Evolutionary conservation across 2,113 vertebrate genomes (phyloP).

Genomic region (Pampusana beccarii): DNA sequence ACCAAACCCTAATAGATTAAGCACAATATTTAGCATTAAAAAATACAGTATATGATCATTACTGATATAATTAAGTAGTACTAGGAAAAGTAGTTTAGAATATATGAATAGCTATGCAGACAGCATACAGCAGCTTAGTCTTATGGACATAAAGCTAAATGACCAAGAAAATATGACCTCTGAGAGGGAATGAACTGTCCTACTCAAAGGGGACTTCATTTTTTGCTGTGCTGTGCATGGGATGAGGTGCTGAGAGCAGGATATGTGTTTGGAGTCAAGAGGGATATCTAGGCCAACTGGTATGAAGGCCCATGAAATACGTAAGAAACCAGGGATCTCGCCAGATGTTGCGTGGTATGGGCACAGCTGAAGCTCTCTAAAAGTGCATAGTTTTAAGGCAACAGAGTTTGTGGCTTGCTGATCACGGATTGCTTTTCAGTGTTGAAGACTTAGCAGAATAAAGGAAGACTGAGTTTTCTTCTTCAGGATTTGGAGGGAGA

Average conservation of each 20-base stretch:
- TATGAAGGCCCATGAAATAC: fast-evolving
- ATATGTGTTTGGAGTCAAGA: background rate
- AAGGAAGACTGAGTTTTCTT: background rate
- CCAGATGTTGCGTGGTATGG: background rate
- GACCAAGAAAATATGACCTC: background rate
- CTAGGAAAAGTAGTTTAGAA: background rate
- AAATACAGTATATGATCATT: background rate
- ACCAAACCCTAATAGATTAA: background rate
- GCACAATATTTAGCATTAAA: background rate
- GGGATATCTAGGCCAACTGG: background rate
- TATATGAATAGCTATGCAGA: background rate
- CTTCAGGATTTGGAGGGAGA: background rate
- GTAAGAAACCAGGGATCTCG: background rate
- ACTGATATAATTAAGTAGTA: background rate
- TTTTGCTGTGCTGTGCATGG: background rate
- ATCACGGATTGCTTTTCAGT: background rate
- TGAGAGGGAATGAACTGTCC: background rate
- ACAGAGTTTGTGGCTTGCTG: background rate
- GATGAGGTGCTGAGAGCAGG: background rate
- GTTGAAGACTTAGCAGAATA: background rate
- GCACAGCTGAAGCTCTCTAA: background rate
- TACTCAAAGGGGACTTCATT: background rate
- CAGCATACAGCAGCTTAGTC: background rate
- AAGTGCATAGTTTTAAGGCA: background rate
- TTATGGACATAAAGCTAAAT: background rate